Evolutionary conservation across 2,797 vertebrate species (phyloP), one percentile per base, ranked within the genome.

Genomic region (Falco concolor): DNA sequence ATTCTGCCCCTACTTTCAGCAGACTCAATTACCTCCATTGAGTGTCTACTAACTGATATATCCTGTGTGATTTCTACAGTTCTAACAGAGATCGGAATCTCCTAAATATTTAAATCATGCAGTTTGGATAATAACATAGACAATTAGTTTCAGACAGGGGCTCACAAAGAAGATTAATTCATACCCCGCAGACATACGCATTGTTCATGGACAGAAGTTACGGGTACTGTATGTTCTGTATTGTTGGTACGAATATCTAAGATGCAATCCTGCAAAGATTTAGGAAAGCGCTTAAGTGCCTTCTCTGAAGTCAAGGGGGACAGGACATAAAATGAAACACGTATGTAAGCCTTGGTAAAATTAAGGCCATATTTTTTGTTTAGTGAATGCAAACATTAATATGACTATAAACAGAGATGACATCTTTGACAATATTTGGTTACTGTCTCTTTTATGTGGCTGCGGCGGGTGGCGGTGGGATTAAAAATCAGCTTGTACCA

Each of bases 41-140:
- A 93, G 28, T 0, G 0, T 59, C 70, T 75, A 73, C 74, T 78
- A 54, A 81, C 42, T 59, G 73, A 90, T 79, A 64, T 23, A 88
- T 60, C 54, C 91, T 60, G 36, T 38, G 89, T 82, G 83, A 90
- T 93, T 95, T 91, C 87, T 70, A 53, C 79, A 87, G 84, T 79
- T 4, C 8, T 88, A 93, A 93, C 59, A 90, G 85, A 94, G 83
- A 96, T 90, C 73, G 70, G 70, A 80, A 86, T 84, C 91, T 91
- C 87, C 91, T 94, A 91, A 93, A 96, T 95, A 94, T 93, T 96
- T 97, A 95, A 95, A 65, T 69, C 18, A 54, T 34, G 36, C 54
- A 13, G 87, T 95, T 87, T 90, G 93, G 85, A 63, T 96, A 87
- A 88, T 93, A 95, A 95, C 83, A 86, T 18, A 84, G 79, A 82